Base-by-base conservation (phyloP, 2,888 invertebrate species). In the Gisinianus flammeolus region DNA sequence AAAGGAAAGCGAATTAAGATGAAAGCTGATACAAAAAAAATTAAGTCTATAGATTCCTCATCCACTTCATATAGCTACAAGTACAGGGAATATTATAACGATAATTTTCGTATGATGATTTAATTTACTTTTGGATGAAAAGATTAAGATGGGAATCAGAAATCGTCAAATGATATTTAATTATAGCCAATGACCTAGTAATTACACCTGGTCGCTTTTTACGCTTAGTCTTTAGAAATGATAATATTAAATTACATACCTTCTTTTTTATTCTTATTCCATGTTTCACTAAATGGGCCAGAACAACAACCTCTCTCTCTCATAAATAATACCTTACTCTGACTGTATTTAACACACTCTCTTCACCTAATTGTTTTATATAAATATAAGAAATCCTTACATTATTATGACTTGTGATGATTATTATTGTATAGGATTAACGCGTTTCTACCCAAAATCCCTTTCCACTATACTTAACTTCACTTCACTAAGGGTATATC, bases 191-290 rank as follows among this genome's bases (percentile, higher is more conserved):
- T 70, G 70, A 70, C 70, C 70, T 52, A 70, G 52, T 52, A 70
- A 70, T 52, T 52, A 70, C 70, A 70, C 70, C 26, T 70, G 70
- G 70, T 52, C 70, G 70, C 70, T 26, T 30, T 26, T 26, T 54
- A 19, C n/a, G n/a, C n/a, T n/a, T n/a, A n/a, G n/a, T n/a, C n/a
- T n/a, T n/a, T n/a, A n/a, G n/a, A n/a, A n/a, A n/a, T n/a, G n/a
- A n/a, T n/a, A n/a, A n/a, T n/a, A n/a, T n/a, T n/a, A n/a, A n/a
- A n/a, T n/a, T n/a, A n/a, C n/a, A n/a, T n/a, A n/a, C n/a, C n/a
- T n/a, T n/a, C n/a, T n/a, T n/a, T n/a, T n/a, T n/a, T n/a, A n/a
- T n/a, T n/a, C 16, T n/a, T 54, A 19, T n/a, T n/a, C n/a, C 62
- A 62, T 19, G 1, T 44, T 2, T 44, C 19, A 62, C 16, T 30